Evolutionary conservation across 2,113 vertebrate species (phyloP).

Genomic region (Mesocricetus auratus): DNA sequence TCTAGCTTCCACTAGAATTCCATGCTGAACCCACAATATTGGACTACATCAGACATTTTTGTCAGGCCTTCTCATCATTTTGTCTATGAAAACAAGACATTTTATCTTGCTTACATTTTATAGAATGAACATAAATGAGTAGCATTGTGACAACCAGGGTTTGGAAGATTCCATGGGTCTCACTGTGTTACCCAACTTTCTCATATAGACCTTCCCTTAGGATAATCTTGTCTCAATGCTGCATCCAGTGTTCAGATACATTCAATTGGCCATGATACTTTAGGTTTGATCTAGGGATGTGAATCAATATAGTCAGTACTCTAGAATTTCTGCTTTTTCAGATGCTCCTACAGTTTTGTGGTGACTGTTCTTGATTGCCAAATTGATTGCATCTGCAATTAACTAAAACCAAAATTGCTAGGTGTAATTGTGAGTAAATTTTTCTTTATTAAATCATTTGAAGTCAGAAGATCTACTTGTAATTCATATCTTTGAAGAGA

Average conservation of each 20-base stretch:
- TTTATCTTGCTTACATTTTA: rapidly evolving
- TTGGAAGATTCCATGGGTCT: neutral
- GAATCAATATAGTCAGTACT: neutral
- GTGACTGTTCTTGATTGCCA: neutral
- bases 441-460: neutral
- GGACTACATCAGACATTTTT: neutral
- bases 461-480: neutral
- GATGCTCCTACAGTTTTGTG: neutral
- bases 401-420: neutral
- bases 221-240: neutral
- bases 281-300: rapidly evolving
- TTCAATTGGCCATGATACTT: rapidly evolving
- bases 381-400: neutral
- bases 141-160: neutral
- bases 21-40: neutral
- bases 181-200: too few species aligned
- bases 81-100: neutral
- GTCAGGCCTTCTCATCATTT: neutral
- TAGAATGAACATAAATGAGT: neutral
- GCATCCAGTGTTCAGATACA: neutral
- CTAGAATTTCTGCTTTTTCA: neutral
- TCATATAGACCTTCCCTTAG: neutral
- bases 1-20: neutral
- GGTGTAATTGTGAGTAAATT: neutral
- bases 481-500: neutral